phyloP scores from a whole-genome alignment of 1,140 invertebrate genomes.

The Diabrotica undecimpunctata region DNA sequence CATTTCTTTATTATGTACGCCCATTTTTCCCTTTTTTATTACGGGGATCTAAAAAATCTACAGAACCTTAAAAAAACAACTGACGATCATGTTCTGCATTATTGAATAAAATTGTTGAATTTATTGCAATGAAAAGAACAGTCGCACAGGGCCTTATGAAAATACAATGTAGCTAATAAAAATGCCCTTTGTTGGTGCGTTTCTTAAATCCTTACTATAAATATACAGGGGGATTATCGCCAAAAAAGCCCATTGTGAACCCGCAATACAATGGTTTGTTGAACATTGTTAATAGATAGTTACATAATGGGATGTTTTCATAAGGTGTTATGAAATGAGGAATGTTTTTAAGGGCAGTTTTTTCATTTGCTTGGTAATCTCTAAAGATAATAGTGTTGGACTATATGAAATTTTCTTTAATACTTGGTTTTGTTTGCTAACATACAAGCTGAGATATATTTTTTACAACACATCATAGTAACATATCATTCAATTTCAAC shows the following conservation, averaged over 20 bases:
- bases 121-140: slow-evolving; percentile 27
- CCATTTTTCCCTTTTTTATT: slow-evolving; percentile 20
- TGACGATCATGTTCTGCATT: slow-evolving; percentile 10
- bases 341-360: slow-evolving; percentile 26
- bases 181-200: slow-evolving; percentile 24
- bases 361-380: background rate
- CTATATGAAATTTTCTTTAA: no score
- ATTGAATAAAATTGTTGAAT: slow-evolving; percentile 21
- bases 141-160: slow-evolving; percentile 23
- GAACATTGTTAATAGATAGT: slow-evolving; percentile 40
- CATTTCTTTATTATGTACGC: slow-evolving; percentile 30
- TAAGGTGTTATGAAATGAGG: slow-evolving; percentile 36
- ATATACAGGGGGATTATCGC: slow-evolving; percentile 31
- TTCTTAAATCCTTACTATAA: slow-evolving; percentile 33
- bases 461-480: no score
- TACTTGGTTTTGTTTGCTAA: no score
- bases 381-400: no score
- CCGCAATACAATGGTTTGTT: slow-evolving; percentile 36
- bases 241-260: slow-evolving; percentile 33
- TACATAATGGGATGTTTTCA: slow-evolving; percentile 42
- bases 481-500: no score
- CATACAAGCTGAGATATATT: no score
- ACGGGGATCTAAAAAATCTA: slow-evolving; percentile 4
- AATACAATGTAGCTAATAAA: slow-evolving; percentile 31
- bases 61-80: slow-evolving; percentile 28